Evolutionary conservation across 2,888 invertebrate genomes (phyloP).

Genomic region (Rhingia rostrata): DNA sequence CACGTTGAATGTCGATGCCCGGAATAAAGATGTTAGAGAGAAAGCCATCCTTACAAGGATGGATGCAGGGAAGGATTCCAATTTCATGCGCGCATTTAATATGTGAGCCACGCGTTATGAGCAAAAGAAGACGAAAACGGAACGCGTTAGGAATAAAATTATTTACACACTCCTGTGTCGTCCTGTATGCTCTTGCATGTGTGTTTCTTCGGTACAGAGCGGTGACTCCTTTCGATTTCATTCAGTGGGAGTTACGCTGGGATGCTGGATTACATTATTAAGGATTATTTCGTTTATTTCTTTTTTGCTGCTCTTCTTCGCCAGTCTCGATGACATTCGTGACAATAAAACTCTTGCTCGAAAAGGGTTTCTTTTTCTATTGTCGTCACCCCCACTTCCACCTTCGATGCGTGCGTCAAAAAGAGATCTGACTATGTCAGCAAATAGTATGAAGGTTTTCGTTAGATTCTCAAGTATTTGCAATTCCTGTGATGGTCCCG

Average conservation of each 20-base stretch:
- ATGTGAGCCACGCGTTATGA: constrained; percentile 73
- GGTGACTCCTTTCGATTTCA: constrained; percentile 68
- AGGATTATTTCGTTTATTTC: constrained; percentile 53
- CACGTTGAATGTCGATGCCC: not conserved
- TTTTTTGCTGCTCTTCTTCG: constrained; percentile 22
- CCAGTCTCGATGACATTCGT: constrained; percentile 59
- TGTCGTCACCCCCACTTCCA: constrained; percentile 7
- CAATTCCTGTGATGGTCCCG: constrained; percentile 26
- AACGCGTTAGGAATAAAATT: constrained; percentile 70
- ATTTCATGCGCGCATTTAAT: constrained; percentile 70
- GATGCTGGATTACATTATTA: constrained; percentile 50
- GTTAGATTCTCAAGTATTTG: constrained; percentile 51
- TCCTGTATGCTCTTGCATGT: not conserved
- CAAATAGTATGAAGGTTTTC: constrained; percentile 21
- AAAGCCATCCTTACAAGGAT: constrained; percentile 13
- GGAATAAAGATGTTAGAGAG: constrained; percentile 67
- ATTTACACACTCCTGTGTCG: constrained; percentile 39
- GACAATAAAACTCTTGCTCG: constrained; percentile 47
- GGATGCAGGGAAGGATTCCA: constrained; percentile 54
- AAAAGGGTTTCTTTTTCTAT: constrained; percentile 38
- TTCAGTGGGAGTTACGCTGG: constrained; percentile 23
- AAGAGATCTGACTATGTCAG: constrained; percentile 52
- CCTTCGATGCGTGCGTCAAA: constrained; percentile 11
- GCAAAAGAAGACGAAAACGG: constrained; percentile 63
- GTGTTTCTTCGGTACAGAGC: not conserved